Conservation (phyloP, 2,113 vertebrate species). For the Lepidothrix coronata region DNA sequence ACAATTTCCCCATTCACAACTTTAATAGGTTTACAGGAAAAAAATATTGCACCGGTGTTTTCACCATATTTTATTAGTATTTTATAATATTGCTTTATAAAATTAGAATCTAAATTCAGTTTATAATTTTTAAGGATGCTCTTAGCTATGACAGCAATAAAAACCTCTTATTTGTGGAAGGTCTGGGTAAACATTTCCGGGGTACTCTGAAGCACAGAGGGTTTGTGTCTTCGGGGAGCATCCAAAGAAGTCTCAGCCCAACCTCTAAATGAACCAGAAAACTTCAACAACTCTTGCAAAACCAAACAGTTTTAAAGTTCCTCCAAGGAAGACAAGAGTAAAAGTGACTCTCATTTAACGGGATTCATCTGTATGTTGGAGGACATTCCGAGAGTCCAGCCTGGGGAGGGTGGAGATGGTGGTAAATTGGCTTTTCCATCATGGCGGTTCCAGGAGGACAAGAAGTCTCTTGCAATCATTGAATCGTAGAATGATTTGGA, state of each 20-base stretch:
- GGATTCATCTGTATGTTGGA: neutral
- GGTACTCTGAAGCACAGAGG: neutral
- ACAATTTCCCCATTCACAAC: neutral
- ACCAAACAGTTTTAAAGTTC: neutral
- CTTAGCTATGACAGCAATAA: neutral
- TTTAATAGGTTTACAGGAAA: neutral
- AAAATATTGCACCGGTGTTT: neutral
- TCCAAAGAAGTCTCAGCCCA: neutral
- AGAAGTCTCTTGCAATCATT: neutral
- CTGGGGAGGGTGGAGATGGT: neutral
- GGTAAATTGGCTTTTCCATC: neutral
- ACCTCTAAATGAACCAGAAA: neutral
- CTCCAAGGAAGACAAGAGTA: neutral
- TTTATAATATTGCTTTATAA: neutral
- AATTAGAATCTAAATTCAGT: neutral
- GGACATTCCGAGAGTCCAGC: neutral
- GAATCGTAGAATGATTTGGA: neutral
- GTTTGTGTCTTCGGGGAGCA: neutral
- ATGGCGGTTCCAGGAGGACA: neutral
- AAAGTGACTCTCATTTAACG: neutral
- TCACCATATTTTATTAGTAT: neutral
- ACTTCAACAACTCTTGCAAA: conserved; percentile 6
- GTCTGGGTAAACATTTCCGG: neutral
- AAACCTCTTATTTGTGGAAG: neutral
- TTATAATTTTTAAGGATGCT: neutral